These are phyloP conservation scores for Calycopis cecrops DNA, from an alignment of 1,140 invertebrate species.

Conservation along the genomic window DNA sequence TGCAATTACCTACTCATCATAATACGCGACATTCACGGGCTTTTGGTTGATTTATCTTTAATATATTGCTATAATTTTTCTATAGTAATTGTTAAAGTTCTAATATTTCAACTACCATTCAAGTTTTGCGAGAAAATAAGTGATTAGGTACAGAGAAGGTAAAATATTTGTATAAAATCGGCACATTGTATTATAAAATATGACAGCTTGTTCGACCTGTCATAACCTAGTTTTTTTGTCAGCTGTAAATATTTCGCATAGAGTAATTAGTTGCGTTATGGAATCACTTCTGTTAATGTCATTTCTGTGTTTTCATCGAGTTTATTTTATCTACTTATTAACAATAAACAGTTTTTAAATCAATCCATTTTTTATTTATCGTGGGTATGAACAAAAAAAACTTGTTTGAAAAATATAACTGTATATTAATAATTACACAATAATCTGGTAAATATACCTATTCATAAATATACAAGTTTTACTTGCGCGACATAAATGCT, in stretches of 20 bases:
- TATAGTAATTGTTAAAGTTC: no score
- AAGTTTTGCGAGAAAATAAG: no score
- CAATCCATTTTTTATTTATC: slow-evolving; percentile 3
- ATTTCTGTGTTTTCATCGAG: slow-evolving; percentile 71
- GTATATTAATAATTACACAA: slow-evolving; percentile 20
- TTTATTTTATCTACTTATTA: slow-evolving; percentile 76
- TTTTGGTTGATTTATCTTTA: no score
- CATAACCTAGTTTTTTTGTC: no score
- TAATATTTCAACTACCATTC: no score
- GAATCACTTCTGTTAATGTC: slow-evolving; percentile 67
- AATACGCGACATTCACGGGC: no score
- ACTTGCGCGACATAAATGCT: slow-evolving; percentile 17
- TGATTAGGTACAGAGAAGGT: no score
- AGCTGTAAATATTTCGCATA: slow-evolving; percentile 69
- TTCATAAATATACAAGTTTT: not conserved
- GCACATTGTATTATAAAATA: no score
- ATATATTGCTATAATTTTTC: no score
- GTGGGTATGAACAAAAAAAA: slow-evolving; percentile 2
- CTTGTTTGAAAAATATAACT: slow-evolving; percentile 17
- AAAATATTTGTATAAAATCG: no score
- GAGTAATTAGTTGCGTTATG: slow-evolving; percentile 52
- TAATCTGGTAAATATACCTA: slow-evolving; percentile 1
- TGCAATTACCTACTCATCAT: no score
- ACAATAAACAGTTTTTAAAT: slow-evolving; percentile 62
- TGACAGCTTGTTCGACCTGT: no score